Evolutionary conservation across 2,797 vertebrate genomes (phyloP).

Genomic region (Esox lucius): DNA sequence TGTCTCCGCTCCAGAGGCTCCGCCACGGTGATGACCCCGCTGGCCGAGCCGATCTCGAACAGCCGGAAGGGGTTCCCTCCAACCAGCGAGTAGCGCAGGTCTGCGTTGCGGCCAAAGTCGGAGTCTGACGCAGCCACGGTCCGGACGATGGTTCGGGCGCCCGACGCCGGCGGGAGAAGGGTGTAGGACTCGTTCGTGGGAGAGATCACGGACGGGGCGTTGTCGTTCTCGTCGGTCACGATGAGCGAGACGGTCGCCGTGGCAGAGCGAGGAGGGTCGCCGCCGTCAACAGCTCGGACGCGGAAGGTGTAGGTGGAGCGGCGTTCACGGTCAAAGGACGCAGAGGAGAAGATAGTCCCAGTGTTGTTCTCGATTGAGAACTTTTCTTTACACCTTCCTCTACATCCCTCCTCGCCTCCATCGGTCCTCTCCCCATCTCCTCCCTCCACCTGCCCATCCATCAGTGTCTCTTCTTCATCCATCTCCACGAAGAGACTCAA

Average conservation of each 20-base stretch:
- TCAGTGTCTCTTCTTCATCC: conserved; percentile 61
- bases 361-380: conserved; percentile 95
- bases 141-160: conserved; percentile 86
- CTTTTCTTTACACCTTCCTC: conserved; percentile 65
- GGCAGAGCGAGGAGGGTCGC: conserved; percentile 87
- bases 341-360: conserved; percentile 91
- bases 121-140: conserved; percentile 86
- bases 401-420: conserved; percentile 53
- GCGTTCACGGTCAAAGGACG: conserved; percentile 90
- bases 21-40: conserved; percentile 92
- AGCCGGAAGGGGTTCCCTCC: conserved; percentile 94
- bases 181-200: conserved; percentile 91
- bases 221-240: conserved; percentile 97
- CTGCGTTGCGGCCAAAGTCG: conserved; percentile 88
- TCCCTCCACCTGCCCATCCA: conserved; percentile 40
- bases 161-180: conserved; percentile 87
- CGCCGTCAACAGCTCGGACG: conserved; percentile 91
- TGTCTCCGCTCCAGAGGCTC: conserved; percentile 91
- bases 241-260: conserved; percentile 92
- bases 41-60: conserved; percentile 89
- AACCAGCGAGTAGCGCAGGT: conserved; percentile 87
- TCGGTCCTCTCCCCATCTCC: conserved; percentile 45
- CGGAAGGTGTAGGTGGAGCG: conserved; percentile 91
- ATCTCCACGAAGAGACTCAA: conserved; percentile 89
- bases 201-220: conserved; percentile 83